Conservation (phyloP, 2,888 invertebrate species). For the Sphinx pinastri region DNA sequence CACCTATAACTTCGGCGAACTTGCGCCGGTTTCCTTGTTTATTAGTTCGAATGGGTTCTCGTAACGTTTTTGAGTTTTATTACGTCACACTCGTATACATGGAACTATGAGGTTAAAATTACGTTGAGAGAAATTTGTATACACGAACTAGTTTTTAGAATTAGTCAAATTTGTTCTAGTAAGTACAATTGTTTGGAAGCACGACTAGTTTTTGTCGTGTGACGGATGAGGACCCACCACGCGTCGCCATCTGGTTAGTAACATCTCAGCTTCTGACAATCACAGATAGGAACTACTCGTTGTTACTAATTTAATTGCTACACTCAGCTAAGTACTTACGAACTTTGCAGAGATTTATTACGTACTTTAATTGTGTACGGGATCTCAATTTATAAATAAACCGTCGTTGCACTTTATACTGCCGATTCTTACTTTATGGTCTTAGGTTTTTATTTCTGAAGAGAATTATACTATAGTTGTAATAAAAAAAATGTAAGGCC, state of each 20-base stretch:
- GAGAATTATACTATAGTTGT: neutral
- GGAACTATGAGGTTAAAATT: constrained; percentile 21
- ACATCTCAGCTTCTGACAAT: constrained; percentile 71
- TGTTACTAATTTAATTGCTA: constrained; percentile 51
- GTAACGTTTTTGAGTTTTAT: constrained; percentile 48
- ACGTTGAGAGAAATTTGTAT: constrained; percentile 18
- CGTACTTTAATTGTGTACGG: constrained; percentile 27
- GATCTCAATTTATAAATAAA: constrained; percentile 11
- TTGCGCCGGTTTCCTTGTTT: constrained; percentile 77
- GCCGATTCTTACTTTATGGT: neutral
- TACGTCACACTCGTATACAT: constrained; percentile 27
- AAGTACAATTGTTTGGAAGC: constrained; percentile 25
- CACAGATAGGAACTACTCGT: constrained; percentile 63
- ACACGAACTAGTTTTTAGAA: constrained; percentile 27
- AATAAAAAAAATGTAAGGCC: too few species aligned
- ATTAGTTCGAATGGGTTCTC: constrained; percentile 75
- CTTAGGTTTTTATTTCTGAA: neutral
- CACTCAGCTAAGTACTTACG: constrained; percentile 50
- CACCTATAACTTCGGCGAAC: constrained; percentile 76
- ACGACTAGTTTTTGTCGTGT: constrained; percentile 57
- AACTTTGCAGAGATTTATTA: constrained; percentile 47
- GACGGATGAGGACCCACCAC: constrained; percentile 67
- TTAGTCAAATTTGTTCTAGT: constrained; percentile 26
- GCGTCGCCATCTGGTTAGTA: constrained; percentile 78
- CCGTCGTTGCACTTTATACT: neutral